Percentiles rank a stretch among this genome's conserved stretches.
Conservation (phyloP, 2,888 invertebrate species). For the Oxytorus armatus region DNA sequence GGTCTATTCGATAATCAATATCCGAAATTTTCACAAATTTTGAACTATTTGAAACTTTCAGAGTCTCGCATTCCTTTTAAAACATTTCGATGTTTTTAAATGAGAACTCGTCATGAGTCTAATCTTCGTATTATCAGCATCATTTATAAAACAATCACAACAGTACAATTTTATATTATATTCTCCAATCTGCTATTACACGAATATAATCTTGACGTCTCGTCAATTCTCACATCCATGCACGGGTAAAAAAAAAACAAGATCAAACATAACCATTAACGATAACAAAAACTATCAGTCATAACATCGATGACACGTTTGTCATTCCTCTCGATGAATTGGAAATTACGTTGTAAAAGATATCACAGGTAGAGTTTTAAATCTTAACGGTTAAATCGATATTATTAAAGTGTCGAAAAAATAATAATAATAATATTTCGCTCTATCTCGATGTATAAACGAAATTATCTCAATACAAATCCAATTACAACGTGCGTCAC, state of each 20-base stretch:
- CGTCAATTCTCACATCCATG: background rate
- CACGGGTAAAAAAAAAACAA: background rate
- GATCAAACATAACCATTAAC: background rate
- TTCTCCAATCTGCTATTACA: too few species aligned
- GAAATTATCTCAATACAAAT: conserved; percentile 11
- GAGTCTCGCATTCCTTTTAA: background rate
- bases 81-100: too few species aligned
- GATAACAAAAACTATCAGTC: background rate
- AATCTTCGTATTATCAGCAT: too few species aligned
- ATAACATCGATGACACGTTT: background rate
- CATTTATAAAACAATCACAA: too few species aligned
- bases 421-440: background rate
- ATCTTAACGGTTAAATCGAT: background rate
- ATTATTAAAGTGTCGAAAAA: background rate
- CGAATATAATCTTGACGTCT: background rate
- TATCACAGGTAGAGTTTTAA: background rate
- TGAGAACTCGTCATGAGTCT: too few species aligned
- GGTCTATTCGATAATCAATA: background rate
- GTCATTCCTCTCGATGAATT: background rate
- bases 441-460: background rate
- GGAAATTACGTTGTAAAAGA: conserved; percentile 10
- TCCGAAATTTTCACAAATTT: too few species aligned
- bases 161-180: too few species aligned
- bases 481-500: conserved; percentile 23
- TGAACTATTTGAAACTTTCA: background rate